These are phyloP conservation scores for Eulemur rubriventer DNA, from an alignment of 2,797 vertebrate genomes.

Conservation along the genomic window DNA sequence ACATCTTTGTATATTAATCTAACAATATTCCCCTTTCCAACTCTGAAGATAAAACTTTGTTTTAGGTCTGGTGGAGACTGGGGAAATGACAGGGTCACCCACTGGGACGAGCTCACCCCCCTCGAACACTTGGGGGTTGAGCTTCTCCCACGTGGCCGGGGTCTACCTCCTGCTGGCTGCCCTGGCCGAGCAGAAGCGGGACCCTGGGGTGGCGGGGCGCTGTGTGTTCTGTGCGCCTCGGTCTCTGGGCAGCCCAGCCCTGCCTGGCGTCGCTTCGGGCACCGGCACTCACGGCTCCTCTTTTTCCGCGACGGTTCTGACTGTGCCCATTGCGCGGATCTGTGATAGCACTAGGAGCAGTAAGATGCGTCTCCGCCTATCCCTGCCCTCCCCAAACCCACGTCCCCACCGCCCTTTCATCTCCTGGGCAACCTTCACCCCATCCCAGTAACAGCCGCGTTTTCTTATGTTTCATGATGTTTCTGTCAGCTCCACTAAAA, in stretches of 20 bases:
- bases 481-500: background rate
- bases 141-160: background rate
- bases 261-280: background rate
- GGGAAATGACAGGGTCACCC: background rate
- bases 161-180: background rate
- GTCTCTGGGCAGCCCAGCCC: background rate
- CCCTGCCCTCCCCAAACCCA: background rate
- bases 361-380: background rate
- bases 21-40: background rate
- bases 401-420: background rate
- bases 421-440: background rate
- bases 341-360: background rate
- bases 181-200: rapidly evolving
- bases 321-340: background rate
- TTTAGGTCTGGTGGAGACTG: background rate
- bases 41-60: background rate
- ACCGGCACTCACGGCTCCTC: too few relatives aligned
- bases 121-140: background rate
- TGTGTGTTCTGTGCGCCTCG: background rate
- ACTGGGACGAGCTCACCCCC: background rate
- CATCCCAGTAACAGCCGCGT: background rate
- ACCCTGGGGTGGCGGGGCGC: background rate
- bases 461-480: background rate
- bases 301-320: background rate
- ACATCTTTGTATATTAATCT: background rate